Evolutionary conservation across 2,888 invertebrate species (phyloP).

Genomic region (Cephus sareptanus): DNA sequence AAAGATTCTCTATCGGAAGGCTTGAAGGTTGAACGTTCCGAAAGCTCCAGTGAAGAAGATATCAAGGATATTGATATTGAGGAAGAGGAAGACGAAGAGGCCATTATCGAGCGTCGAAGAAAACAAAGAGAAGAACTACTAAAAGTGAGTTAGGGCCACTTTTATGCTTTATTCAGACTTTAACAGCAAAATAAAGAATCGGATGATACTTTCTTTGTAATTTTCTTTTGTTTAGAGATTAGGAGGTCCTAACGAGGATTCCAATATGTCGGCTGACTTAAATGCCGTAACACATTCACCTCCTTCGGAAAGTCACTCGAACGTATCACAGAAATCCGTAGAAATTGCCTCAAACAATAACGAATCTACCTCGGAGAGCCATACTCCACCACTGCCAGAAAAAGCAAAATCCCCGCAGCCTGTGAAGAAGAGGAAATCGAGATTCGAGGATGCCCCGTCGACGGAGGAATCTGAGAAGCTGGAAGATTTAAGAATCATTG

Average conservation of each 20-base stretch:
- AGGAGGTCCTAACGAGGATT: conserved; percentile 72
- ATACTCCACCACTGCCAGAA: conserved; percentile 59
- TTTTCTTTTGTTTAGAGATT: conserved; percentile 64
- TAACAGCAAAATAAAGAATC: background rate
- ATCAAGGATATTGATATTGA: conserved; percentile 78
- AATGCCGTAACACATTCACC: conserved; percentile 41
- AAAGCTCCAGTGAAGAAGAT: conserved; percentile 79
- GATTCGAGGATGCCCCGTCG: conserved; percentile 42
- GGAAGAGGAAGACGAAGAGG: conserved; percentile 93
- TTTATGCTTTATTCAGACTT: background rate
- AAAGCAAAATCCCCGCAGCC: conserved; percentile 49
- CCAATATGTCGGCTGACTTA: conserved; percentile 60
- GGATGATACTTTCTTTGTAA: conserved; percentile 6
- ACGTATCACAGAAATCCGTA: conserved; percentile 47
- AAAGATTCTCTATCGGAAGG: conserved; percentile 84
- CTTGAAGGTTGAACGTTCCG: conserved; percentile 74
- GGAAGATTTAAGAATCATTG: conserved; percentile 45
- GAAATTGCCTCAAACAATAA: conserved; percentile 57
- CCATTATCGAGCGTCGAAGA: conserved; percentile 88
- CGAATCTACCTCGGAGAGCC: conserved; percentile 57
- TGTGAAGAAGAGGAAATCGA: conserved; percentile 50
- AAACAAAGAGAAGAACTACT: conserved; percentile 89
- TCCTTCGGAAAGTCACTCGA: conserved; percentile 35
- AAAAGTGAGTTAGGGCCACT: conserved; percentile 71
- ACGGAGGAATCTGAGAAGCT: conserved; percentile 32